Percentiles rank a stretch among this genome's conserved stretches.
Conservation (phyloP, 2,113 vertebrate genomes). For the Alethe diademata region DNA sequence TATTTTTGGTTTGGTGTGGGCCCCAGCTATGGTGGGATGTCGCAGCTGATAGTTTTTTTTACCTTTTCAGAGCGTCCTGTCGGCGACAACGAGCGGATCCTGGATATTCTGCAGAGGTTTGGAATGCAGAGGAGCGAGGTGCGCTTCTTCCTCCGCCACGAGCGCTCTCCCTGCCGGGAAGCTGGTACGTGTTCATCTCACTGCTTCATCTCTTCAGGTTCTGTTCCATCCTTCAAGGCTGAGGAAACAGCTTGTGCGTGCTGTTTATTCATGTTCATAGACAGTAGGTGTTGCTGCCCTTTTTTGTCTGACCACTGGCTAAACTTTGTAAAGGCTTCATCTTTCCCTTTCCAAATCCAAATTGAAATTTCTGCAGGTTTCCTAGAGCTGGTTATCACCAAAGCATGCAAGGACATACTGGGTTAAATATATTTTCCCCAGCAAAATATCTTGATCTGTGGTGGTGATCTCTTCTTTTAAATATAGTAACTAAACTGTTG, state of each 20-base stretch:
- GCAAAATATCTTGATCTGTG: not conserved
- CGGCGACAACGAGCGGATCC: conserved; percentile 87
- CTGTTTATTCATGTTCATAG: not conserved
- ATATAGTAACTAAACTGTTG: not conserved
- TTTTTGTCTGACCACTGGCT: not conserved
- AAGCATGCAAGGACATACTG: not conserved
- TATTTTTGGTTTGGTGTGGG: not conserved
- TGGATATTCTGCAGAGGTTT: conserved; percentile 89
- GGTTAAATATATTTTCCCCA: not conserved
- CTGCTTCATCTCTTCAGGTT: not conserved
- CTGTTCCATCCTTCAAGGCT: not conserved
- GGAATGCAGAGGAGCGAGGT: conserved; percentile 87
- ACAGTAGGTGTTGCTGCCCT: not conserved
- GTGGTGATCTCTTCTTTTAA: not conserved
- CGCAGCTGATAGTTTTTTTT: not conserved
- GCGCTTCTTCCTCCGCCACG: conserved; percentile 92
- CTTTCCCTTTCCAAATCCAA: not conserved
- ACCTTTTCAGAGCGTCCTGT: conserved; percentile 84
- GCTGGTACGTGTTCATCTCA: conserved; percentile 70
- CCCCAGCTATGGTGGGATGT: not conserved
- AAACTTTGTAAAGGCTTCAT: not conserved
- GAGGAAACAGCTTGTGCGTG: not conserved
- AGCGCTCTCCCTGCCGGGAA: conserved; percentile 79
- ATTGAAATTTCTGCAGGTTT: not conserved
- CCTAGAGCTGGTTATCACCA: not conserved